A percentile compares a stretch with the other conserved stretches of the same genome.
These are phyloP conservation scores for Malurus melanocephalus DNA, from an alignment of 2,113 vertebrate species.

Conservation along the genomic window DNA sequence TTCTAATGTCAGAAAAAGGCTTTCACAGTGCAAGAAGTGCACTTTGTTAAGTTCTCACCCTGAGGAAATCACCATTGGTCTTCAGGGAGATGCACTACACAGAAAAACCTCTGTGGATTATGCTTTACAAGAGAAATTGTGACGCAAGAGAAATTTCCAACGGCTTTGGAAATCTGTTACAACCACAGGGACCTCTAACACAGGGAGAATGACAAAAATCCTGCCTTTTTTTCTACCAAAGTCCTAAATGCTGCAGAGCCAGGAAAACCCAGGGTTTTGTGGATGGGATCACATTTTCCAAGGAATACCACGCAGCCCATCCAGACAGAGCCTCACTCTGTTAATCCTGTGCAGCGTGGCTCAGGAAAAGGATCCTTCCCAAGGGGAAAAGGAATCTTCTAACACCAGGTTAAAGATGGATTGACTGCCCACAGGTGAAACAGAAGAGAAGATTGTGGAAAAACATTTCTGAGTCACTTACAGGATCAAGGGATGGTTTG, in stretches of 20 bases:
- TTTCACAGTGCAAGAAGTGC: background rate
- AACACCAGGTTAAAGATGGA: background rate
- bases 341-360: background rate
- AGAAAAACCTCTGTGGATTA: background rate
- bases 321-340: background rate
- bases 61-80: background rate
- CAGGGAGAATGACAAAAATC: background rate
- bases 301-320: fast-evolving
- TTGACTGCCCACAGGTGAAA: background rate
- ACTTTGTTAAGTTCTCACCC: background rate
- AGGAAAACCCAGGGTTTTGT: background rate
- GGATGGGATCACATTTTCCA: background rate
- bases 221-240: background rate
- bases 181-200: background rate
- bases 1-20: background rate
- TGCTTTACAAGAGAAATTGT: background rate
- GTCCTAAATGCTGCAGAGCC: background rate
- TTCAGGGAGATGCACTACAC: background rate
- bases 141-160: too few relatives aligned
- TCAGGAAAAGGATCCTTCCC: fast-evolving
- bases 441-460: background rate
- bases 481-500: background rate
- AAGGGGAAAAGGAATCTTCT: background rate
- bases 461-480: background rate
- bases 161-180: background rate